Conservation (phyloP, 2,113 vertebrate genomes). For the Chamaea fasciata region DNA sequence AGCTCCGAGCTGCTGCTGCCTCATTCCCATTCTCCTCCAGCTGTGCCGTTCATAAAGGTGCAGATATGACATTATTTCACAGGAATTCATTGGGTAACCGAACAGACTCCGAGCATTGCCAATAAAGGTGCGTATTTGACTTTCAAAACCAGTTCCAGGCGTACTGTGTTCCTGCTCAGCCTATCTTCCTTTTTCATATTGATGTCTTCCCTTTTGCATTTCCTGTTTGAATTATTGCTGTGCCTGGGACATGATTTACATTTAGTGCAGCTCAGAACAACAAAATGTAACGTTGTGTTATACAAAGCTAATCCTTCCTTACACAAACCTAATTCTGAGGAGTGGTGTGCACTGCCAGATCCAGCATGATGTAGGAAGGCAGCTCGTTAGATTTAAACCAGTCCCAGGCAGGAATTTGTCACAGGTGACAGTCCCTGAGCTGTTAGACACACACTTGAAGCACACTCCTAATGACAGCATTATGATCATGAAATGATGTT, state of each 20-base stretch:
- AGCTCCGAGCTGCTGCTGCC: not conserved
- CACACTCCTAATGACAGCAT: not conserved
- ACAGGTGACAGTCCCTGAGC: not conserved
- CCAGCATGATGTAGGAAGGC: not conserved
- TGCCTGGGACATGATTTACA: slow-evolving; percentile 36
- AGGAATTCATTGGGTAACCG: slow-evolving; percentile 2
- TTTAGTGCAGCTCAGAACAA: slow-evolving; percentile 22
- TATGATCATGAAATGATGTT: not conserved
- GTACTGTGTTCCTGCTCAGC: not conserved
- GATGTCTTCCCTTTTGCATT: slow-evolving; percentile 26
- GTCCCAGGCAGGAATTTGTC: not conserved
- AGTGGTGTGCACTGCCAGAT: not conserved
- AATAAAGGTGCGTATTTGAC: slow-evolving; percentile 36
- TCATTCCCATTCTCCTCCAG: not conserved
- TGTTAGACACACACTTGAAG: not conserved
- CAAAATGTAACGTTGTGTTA: not conserved
- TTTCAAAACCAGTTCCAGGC: slow-evolving; percentile 49
- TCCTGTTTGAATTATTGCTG: slow-evolving; percentile 30
- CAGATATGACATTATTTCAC: slow-evolving; percentile 27
- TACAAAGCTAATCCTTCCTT: not conserved
- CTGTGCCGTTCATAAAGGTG: not conserved
- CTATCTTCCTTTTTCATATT: not conserved
- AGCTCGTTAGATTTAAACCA: not conserved
- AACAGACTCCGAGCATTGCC: not conserved
- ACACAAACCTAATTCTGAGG: not conserved